phyloP scores from a whole-genome alignment of 2,113 vertebrate genomes.

The Chaetodon trifascialis region DNA sequence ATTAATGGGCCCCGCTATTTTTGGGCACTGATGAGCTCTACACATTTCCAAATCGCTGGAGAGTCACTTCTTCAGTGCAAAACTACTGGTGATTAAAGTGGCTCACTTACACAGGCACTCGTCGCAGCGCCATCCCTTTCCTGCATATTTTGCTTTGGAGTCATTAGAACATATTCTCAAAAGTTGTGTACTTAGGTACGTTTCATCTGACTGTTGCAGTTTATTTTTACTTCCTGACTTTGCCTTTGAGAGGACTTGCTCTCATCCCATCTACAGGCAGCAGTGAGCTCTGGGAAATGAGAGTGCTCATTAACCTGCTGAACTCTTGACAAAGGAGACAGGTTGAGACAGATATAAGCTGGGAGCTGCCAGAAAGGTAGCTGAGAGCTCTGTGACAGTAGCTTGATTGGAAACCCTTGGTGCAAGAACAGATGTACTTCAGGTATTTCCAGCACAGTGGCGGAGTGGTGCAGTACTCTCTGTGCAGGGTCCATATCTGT shows the following conservation, averaged over 20 bases:
- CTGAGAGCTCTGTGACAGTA: conserved; percentile 65
- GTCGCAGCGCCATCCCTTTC: background rate
- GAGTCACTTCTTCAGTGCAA: conserved; percentile 75
- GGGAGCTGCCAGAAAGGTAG: conserved; percentile 59
- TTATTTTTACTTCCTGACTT: conserved; percentile 29
- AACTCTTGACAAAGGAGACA: conserved; percentile 73
- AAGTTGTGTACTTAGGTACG: background rate
- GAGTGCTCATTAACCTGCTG: conserved; percentile 69
- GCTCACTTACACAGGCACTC: conserved; percentile 54
- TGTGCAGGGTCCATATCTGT: conserved; percentile 26
- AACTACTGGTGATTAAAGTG: conserved; percentile 74
- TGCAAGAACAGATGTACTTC: conserved; percentile 59
- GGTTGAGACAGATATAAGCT: conserved; percentile 73
- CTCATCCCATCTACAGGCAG: conserved; percentile 21
- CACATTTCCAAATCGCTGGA: conserved; percentile 77
- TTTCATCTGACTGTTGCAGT: conserved; percentile 7
- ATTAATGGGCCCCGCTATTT: conserved; percentile 84
- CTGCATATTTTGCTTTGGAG: conserved; percentile 12
- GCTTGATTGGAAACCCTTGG: conserved; percentile 65
- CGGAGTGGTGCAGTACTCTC: conserved; percentile 16
- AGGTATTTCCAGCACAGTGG: conserved; percentile 46
- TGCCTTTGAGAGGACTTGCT: conserved; percentile 34
- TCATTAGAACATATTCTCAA: conserved; percentile 16
- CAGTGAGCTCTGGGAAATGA: conserved; percentile 56
- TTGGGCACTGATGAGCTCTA: conserved; percentile 75